Conservation (phyloP, 2,797 vertebrate species). For the Odontamblyopus rebecca region DNA sequence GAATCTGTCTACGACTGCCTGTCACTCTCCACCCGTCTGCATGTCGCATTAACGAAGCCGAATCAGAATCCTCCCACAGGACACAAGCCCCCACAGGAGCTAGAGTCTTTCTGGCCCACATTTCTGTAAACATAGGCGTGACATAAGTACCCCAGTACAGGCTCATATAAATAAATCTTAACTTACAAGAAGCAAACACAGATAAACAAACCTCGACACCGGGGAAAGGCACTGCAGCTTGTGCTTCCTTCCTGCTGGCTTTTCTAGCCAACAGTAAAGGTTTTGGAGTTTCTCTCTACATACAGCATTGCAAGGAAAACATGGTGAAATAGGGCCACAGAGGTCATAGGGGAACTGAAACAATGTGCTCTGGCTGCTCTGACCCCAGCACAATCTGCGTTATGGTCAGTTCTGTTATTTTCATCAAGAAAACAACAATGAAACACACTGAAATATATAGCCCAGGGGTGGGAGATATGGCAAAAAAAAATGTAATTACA, state of each 20-base stretch:
- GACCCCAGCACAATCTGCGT: conserved; percentile 43
- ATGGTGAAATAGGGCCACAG: conserved; percentile 33
- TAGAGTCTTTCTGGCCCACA: conserved; percentile 42
- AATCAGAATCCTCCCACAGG: conserved; percentile 60
- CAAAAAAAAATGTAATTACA: too few relatives aligned
- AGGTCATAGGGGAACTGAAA: conserved; percentile 49
- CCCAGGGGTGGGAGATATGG: neutral
- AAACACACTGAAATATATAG: conserved; percentile 30
- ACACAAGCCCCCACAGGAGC: conserved; percentile 48
- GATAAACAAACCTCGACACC: conserved; percentile 37
- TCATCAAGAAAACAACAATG: conserved; percentile 29
- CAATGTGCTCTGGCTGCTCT: conserved; percentile 50
- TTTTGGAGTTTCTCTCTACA: conserved; percentile 43
- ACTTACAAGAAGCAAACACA: conserved; percentile 45
- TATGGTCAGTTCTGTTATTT: conserved; percentile 26
- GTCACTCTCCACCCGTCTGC: conserved; percentile 71
- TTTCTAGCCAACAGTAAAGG: conserved; percentile 59
- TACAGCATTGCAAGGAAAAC: conserved; percentile 45
- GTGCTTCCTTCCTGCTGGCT: conserved; percentile 53
- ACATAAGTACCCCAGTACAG: conserved; percentile 52
- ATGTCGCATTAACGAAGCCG: conserved; percentile 61
- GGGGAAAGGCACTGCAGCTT: conserved; percentile 43
- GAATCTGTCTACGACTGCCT: conserved; percentile 55
- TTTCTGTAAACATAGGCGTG: conserved; percentile 64
- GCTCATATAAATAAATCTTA: conserved; percentile 63